Conservation (phyloP, 2,797 vertebrate species). For the Rhynchonycteris naso region DNA sequence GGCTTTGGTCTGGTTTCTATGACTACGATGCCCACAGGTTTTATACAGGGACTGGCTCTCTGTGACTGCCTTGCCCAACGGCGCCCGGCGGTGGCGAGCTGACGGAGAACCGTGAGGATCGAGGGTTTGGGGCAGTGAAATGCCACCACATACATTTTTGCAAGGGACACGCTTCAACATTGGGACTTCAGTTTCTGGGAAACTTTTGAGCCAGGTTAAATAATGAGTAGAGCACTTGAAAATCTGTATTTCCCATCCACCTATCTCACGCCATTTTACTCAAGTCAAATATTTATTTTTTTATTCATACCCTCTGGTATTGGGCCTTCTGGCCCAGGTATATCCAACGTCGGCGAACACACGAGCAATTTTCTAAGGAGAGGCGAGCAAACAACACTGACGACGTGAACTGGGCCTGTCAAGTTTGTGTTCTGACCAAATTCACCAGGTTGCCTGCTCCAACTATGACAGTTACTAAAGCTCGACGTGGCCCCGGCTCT, state of each 20-base stretch:
- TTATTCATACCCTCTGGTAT: not conserved
- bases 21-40: not conserved
- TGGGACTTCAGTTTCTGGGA: not conserved
- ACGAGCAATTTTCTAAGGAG: not conserved
- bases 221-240: not conserved
- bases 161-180: not conserved
- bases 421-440: fast-evolving
- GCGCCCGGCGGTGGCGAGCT: not conserved
- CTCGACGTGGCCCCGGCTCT: no score
- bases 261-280: not conserved
- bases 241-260: not conserved
- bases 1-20: conserved; percentile 1
- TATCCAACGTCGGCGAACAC: not conserved
- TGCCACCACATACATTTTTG: not conserved
- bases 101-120: fast-evolving
- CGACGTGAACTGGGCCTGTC: fast-evolving
- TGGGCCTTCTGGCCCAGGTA: no score
- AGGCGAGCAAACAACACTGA: no score
- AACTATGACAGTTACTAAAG: no score
- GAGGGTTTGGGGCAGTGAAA: not conserved
- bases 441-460: no score
- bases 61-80: not conserved
- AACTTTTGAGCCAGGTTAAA: not conserved
- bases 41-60: conserved; percentile 24
- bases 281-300: not conserved